Conservation (phyloP, 2,797 vertebrate genomes). For the Tarsius wallacei region DNA sequence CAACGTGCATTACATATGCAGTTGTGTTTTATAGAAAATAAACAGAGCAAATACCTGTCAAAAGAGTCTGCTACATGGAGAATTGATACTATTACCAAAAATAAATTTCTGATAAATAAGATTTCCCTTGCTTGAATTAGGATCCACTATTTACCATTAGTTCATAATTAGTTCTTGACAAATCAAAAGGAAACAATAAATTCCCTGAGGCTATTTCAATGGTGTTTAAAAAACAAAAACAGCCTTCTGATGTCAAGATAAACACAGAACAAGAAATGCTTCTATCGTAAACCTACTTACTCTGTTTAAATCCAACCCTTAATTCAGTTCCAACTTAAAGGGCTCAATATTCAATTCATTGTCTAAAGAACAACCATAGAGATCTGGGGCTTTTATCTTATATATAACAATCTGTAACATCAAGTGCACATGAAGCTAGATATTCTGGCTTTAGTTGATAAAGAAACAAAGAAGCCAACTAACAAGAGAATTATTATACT, state of each 20-base stretch:
- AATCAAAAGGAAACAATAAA: slow-evolving; percentile 57
- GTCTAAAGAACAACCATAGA: not conserved
- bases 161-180: not conserved
- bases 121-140: not conserved
- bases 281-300: slow-evolving; percentile 9
- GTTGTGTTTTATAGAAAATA: slow-evolving; percentile 33
- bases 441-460: not conserved
- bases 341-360: not conserved
- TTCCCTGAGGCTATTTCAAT: not conserved
- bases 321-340: slow-evolving; percentile 52
- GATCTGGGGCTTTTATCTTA: not conserved
- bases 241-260: not conserved
- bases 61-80: slow-evolving; percentile 40
- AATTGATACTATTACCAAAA: slow-evolving; percentile 53
- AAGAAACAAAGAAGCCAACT: not conserved
- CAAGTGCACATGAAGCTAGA: not conserved
- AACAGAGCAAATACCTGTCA: not conserved
- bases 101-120: not conserved
- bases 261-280: slow-evolving; percentile 18
- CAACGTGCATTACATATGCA: not conserved
- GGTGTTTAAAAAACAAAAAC: slow-evolving; percentile 32
- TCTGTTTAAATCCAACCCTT: not conserved
- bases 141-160: slow-evolving; percentile 32
- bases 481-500: not conserved
- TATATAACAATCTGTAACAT: slow-evolving; percentile 14